Conservation (phyloP, 2,797 vertebrate genomes). For the Manis pentadactyla region DNA sequence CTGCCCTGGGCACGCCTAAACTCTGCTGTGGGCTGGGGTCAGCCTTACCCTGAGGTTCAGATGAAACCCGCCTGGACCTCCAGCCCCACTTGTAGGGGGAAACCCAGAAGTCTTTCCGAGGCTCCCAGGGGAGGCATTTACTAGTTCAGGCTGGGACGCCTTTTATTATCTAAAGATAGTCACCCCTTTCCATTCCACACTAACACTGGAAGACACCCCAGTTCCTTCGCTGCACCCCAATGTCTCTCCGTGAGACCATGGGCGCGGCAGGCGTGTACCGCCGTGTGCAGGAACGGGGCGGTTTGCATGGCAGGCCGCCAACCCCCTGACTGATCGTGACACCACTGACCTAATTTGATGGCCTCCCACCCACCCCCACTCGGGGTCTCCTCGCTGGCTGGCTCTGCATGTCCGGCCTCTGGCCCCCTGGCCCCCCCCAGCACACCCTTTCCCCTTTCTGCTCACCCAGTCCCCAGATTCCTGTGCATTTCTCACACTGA, state of each 20-base stretch:
- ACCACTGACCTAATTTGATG: background rate
- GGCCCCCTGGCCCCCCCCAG: too few relatives aligned
- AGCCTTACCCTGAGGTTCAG: background rate
- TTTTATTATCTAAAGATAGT: background rate
- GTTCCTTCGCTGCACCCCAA: too few relatives aligned
- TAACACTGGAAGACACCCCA: too few relatives aligned
- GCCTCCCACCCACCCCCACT: background rate
- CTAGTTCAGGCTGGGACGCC: background rate
- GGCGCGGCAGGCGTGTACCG: background rate
- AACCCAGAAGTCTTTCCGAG: background rate
- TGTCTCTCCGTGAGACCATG: background rate
- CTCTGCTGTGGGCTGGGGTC: too few relatives aligned
- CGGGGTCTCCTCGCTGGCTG: background rate
- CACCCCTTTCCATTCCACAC: background rate
- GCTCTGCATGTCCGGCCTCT: background rate
- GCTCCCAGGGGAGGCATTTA: background rate
- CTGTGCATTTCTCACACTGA: background rate
- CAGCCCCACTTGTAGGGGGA: background rate
- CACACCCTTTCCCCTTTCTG: background rate
- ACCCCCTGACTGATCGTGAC: too few relatives aligned
- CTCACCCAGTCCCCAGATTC: background rate
- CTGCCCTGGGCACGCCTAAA: background rate
- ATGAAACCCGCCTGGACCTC: background rate
- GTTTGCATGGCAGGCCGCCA: rapidly evolving
- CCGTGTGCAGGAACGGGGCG: background rate